Evolutionary conservation across 2,113 vertebrate species (phyloP), one percentile per base, ranked within the genome.

Genomic region (Psephotus haematonotus): DNA sequence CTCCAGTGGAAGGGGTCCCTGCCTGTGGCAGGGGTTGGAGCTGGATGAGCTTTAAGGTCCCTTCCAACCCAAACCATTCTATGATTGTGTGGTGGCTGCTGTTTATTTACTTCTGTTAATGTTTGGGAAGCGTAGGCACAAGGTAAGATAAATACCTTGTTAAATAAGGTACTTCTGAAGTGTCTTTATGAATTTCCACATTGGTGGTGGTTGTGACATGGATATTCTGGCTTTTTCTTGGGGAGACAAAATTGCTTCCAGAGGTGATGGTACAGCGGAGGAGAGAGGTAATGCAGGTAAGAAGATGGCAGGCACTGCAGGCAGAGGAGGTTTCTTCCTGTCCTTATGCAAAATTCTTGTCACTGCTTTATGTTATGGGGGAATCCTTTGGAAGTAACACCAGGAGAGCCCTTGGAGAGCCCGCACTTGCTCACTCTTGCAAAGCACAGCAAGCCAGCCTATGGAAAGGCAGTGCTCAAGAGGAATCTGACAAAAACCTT

Each of bases 121-220:
- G 31, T n/a, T 35, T 91, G 71, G 50, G 37, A 86, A 28, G 33
- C 1, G 0, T 27, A 62, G 28, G 57, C 64, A n/a, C 2, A 7
- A 67, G 46, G 13, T 33, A 63, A 55, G 11, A 29, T 43, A 72
- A 91, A 71, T 80, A 22, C 35, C 2, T 7, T 4, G 18, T 52
- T n/a, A 55, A 64, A 25, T 33, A 13, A 47, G 17, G 5, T 81
- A 50, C 5, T 80, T 88, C 17, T 29, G 12, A 80, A 44, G 28
- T 39, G 28, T 17, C 47, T 82, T 53, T 28, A 23, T 82, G 47
- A 29, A 31, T 91, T 80, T 60, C 12, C 53, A 49, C 41, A 18
- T 29, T 8, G 18, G n/a, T 89, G 64, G 64, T 2, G 0, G 1
- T 70, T 84, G 57, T 15, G 28, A 49, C 0, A 0, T 31, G 41